These are phyloP conservation scores for Cyanocitta stelleri DNA, from an alignment of 2,113 vertebrate species.

Conservation along the genomic window DNA sequence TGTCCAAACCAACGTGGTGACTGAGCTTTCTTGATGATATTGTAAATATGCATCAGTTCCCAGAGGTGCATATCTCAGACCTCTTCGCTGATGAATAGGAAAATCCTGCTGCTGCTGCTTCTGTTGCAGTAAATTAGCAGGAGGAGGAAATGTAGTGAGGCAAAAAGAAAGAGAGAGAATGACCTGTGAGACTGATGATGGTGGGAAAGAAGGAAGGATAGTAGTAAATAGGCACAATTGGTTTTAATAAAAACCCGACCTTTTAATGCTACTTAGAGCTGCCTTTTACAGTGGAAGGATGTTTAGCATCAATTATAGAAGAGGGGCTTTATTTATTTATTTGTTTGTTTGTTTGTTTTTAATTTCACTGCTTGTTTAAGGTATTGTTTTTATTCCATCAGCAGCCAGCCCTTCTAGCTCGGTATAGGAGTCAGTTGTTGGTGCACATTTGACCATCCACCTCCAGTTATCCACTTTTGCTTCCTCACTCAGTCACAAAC, in stretches of 20 bases:
- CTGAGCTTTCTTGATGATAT: not conserved
- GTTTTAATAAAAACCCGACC: not conserved
- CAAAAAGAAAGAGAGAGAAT: not conserved
- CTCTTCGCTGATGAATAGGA: not conserved
- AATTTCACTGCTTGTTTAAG: not conserved
- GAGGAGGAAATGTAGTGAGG: not conserved
- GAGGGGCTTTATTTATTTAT: not conserved
- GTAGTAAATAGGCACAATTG: not conserved
- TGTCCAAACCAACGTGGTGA: not conserved
- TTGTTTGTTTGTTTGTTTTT: not conserved
- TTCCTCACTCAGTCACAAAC: not conserved
- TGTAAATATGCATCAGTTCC: slow-evolving; percentile 22
- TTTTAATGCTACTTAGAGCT: not conserved
- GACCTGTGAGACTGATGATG: not conserved
- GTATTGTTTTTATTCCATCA: not conserved
- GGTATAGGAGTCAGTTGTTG: not conserved
- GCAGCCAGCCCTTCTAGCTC: not conserved
- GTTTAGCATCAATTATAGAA: not conserved
- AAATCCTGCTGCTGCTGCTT: not conserved
- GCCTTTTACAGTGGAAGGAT: not conserved
- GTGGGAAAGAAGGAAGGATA: not conserved
- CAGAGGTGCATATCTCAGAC: not conserved
- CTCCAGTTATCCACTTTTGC: not conserved
- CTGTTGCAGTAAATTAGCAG: not conserved
- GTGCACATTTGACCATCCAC: not conserved